Conservation (phyloP, 2,113 vertebrate genomes). For the Atlantisia rogersi region DNA sequence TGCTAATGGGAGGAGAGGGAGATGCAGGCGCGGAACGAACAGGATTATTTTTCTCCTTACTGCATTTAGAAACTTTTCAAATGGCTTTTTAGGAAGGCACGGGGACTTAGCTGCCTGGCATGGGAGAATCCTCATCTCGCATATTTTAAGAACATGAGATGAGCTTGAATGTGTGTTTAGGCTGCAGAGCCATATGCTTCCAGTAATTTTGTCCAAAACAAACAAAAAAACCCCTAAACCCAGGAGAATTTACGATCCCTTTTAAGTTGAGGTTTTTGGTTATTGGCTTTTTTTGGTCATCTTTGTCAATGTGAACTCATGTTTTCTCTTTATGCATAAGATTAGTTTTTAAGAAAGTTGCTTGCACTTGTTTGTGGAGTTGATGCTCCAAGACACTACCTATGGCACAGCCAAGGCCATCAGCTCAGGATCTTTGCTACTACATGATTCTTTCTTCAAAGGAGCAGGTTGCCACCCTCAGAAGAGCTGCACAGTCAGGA, state of each 20-base stretch:
- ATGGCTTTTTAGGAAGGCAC: conserved; percentile 4
- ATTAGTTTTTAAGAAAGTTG: background rate
- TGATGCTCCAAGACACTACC: background rate
- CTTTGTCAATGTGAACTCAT: background rate
- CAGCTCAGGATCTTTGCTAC: background rate
- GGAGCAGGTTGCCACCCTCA: background rate
- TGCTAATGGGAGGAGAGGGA: conserved; percentile 27
- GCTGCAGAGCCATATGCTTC: background rate
- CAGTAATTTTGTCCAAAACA: background rate
- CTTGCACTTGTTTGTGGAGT: background rate
- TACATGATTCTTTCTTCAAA: background rate
- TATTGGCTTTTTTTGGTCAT: background rate
- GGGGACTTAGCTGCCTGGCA: background rate
- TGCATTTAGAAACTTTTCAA: conserved; percentile 38
- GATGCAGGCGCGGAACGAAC: background rate
- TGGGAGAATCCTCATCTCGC: background rate
- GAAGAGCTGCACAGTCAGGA: background rate
- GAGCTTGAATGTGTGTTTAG: background rate
- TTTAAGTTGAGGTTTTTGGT: background rate
- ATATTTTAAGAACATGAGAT: background rate
- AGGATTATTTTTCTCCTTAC: conserved; percentile 18
- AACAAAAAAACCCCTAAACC: too few relatives aligned
- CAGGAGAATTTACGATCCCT: background rate
- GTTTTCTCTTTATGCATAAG: background rate
- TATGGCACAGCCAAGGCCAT: background rate